Evolutionary conservation across 2,797 vertebrate species (phyloP).

Genomic region (Bryconaethiops microstoma): DNA sequence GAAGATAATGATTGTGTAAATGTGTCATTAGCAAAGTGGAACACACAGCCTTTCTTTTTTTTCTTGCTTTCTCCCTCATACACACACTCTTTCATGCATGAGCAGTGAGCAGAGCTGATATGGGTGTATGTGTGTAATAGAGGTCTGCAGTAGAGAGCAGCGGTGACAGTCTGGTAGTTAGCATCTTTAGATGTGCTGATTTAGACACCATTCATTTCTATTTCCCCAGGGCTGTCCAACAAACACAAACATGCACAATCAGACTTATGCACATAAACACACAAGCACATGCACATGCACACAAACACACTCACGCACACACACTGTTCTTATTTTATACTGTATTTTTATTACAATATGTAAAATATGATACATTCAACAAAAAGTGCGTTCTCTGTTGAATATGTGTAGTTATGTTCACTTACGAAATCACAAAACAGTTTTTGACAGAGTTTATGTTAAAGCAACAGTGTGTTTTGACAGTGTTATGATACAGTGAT

Average conservation of each 20-base stretch:
- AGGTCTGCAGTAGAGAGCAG: background rate
- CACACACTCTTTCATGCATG: background rate
- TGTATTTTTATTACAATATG: too few relatives aligned
- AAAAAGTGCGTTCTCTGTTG: too few relatives aligned
- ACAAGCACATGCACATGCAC: constrained; percentile 21
- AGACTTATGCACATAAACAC: constrained; percentile 44
- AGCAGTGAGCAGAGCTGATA: background rate
- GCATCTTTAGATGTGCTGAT: constrained; percentile 12
- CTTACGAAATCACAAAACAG: too few relatives aligned
- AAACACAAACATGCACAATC: background rate
- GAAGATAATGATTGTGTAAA: constrained; percentile 23
- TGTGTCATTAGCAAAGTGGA: constrained; percentile 23
- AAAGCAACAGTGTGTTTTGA: too few relatives aligned
- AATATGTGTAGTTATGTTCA: too few relatives aligned
- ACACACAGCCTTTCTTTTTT: background rate
- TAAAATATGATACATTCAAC: too few relatives aligned
- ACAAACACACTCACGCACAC: background rate
- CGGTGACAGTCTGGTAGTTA: constrained; percentile 10
- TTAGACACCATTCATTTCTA: background rate
- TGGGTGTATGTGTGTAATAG: background rate
- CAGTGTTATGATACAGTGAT: too few relatives aligned
- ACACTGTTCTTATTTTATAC: too few relatives aligned
- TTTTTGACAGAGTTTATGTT: too few relatives aligned
- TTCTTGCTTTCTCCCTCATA: constrained; percentile 11
- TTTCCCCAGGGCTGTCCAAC: background rate